Base-by-base conservation (phyloP, 2,888 invertebrate genomes). In the Watsonalla cultraria region DNA sequence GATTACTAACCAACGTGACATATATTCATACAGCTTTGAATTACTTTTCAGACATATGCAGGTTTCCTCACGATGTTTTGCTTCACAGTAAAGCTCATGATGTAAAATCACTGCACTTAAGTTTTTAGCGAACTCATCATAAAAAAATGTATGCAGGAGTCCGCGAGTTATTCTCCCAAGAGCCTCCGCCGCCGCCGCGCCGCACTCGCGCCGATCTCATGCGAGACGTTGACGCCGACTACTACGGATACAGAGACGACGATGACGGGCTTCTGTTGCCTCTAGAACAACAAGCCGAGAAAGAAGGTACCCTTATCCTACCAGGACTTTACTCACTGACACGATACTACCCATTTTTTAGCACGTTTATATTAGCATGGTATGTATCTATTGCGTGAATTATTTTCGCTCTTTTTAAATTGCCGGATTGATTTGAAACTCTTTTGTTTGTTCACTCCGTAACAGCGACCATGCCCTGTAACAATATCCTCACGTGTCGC, bases 201-300 rank as follows among this genome's bases (percentile, higher is more conserved):
- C 97, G 98, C 85, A 98, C 98, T 0, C 93, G 99, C 52, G 98
- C 97, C 0, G 99, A 99, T 80, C 92, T 99, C 51, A 99, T 99
- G 98, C 96, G 97, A 67, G 96, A 99, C 76, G 97, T 99, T 45
- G 99, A 99, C 88, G 99, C 99, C 0, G 98, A 98, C 85, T 99
- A 99, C 89, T 99, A 99, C 86, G 99, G 99, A 0, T 99, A 98
- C 84, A 91, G 98, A 70, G 99, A 99, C 84, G 99, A 99, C 71
- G 99, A 99, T 75, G 99, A 99, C 82, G 99, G 99, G 0, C 93
- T 99, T 52, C 90, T 99, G 47, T 90, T 97, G 60, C 99, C 99
- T 0, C 78, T 98, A 5, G 99, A 99, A 84, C 92, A 93, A 64
- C 93, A 93, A 58, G 94, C 94, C 39, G 98, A 98, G 89, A 94